These are phyloP conservation scores for Belgica antarctica DNA, from an alignment of 2,888 invertebrate genomes.

Conservation along the genomic window DNA sequence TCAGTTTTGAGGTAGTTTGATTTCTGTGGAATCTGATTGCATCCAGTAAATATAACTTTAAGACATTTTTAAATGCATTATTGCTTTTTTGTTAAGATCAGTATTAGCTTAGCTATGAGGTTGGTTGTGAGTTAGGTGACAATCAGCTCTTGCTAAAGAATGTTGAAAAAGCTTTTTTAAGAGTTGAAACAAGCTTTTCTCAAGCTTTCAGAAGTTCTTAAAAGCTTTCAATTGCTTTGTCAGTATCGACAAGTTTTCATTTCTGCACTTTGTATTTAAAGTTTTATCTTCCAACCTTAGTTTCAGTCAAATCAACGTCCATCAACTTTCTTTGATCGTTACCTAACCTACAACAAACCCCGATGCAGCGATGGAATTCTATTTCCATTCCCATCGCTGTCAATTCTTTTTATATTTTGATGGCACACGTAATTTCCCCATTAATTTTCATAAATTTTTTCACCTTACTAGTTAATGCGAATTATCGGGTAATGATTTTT, in stretches of 20 bases:
- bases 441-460: not conserved
- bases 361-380: not conserved
- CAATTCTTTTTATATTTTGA: not conserved
- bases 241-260: no score
- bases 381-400: conserved; percentile 8
- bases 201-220: no score
- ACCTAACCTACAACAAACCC: no score
- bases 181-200: no score
- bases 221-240: no score
- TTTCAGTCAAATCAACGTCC: no score
- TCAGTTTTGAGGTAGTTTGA: conserved; percentile 8
- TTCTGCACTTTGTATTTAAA: no score
- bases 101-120: conserved; percentile 28
- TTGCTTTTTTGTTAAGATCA: conserved; percentile 41
- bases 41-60: conserved; percentile 12
- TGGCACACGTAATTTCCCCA: conserved; percentile 40
- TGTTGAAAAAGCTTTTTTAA: no score
- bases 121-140: no score
- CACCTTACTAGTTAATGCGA: not conserved
- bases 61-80: conserved; percentile 39
- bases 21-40: conserved; percentile 39
- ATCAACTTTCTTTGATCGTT: no score
- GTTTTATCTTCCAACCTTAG: no score
- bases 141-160: no score
- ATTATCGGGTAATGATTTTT: not conserved